Evolutionary conservation across 2,888 invertebrate species (phyloP), one percentile per base, ranked within the genome.

Genomic region (Synergus itoensis): DNA sequence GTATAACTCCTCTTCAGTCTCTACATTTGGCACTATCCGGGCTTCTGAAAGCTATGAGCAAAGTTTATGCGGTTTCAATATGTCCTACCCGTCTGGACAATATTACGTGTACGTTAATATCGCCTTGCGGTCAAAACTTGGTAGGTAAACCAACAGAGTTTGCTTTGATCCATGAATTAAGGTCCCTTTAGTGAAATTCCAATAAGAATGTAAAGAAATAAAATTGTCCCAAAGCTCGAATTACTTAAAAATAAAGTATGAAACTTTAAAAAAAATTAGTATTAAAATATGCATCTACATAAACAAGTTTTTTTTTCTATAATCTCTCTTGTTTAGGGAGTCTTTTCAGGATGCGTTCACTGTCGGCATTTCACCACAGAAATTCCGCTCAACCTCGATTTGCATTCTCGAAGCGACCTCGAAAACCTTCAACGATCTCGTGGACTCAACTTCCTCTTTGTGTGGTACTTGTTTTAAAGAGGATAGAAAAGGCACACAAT

Each of bases 31-130:
- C 73, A 73, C 53, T 73, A 73, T 4, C 48, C 40, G 18, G 53
- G 73, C 73, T 73, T 73, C 53, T 36, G 53, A 73, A 57, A 73
- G 84, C 88, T 91, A 90, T 90, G 90, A 91, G 88, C 87, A 90
- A 92, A 92, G 90, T 92, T 92, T 88, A 84, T 90, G 92, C 89
- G 91, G 92, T 92, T 92, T 92, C 90, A 90, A 90, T 90, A 89
- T 89, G 89, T 90, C 88, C 90, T 87, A 86, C 83, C 82, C 79
- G 87, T 86, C 87, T 91, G 91, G 92, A 91, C 89, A 91, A 90
- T 91, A 91, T 91, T 88, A 90, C 89, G 80, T 81, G 88, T 87
- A 90, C 87, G 90, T 89, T 92, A 91, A 91, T 92, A 92, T 91
- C 91, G 89, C 89, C 91, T 84, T 88, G 90, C 86, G 88, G 89